These are phyloP conservation scores for Macaca mulatta DNA, from an alignment of 2,113 vertebrate genomes.

Conservation along the genomic window DNA sequence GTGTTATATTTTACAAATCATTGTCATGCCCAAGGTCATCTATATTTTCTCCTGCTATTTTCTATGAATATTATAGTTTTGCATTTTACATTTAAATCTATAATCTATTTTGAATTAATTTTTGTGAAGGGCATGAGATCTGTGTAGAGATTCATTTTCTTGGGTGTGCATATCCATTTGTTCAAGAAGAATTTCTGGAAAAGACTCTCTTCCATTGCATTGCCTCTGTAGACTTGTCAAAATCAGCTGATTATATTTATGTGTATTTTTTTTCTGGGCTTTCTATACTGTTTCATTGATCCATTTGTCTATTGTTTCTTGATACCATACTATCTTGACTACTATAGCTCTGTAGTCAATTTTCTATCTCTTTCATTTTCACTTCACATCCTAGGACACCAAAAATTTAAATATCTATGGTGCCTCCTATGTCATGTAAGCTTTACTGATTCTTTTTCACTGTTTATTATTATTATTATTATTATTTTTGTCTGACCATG, in stretches of 20 bases:
- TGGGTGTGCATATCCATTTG: not conserved
- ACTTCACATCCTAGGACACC: too few species aligned
- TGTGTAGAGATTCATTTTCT: not conserved
- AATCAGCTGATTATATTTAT: not conserved
- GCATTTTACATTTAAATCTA: not conserved
- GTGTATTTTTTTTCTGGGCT: not conserved
- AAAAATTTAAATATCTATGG: too few species aligned
- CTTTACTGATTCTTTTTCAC: too few species aligned
- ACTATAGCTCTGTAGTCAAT: not conserved
- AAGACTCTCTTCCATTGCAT: not conserved
- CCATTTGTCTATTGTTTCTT: not conserved
- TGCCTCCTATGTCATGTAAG: too few species aligned
- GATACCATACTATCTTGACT: not conserved
- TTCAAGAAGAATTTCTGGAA: not conserved
- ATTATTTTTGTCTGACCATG: too few species aligned
- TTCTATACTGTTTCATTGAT: not conserved
- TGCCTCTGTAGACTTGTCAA: not conserved
- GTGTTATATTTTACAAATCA: not conserved
- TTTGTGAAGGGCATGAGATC: not conserved
- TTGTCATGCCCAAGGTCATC: not conserved
- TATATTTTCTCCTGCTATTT: not conserved
- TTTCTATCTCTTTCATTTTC: too few species aligned
- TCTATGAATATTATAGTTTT: not conserved
- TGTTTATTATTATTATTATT: too few species aligned
- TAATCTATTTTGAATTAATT: not conserved